Evolutionary conservation across 2,797 vertebrate species (phyloP).

Genomic region (Nasua narica): DNA sequence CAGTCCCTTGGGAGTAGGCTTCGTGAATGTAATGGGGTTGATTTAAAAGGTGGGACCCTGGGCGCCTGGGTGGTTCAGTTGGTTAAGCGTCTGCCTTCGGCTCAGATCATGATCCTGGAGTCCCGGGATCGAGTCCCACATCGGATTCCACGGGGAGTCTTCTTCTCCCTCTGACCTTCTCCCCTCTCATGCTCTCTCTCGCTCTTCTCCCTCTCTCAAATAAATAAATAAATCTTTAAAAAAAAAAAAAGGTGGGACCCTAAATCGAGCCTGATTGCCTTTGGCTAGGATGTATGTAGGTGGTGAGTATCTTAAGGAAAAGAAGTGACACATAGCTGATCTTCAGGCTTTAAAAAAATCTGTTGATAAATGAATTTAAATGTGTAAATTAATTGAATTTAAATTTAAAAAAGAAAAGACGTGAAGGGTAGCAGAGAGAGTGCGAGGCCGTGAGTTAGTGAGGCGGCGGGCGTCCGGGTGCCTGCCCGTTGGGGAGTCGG

Average conservation of each 20-base stretch:
- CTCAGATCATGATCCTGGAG: too few species aligned
- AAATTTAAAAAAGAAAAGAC: not conserved
- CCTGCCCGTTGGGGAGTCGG: not conserved
- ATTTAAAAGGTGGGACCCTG: not conserved
- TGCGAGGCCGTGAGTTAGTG: accelerated
- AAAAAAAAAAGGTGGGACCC: not conserved
- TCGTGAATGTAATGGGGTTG: not conserved
- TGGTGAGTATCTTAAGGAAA: not conserved
- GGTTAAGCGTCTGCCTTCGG: too few species aligned
- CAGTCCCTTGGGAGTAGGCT: not conserved
- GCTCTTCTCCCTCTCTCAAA: too few species aligned
- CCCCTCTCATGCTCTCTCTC: too few species aligned
- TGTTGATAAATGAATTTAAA: not conserved
- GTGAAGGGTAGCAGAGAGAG: not conserved
- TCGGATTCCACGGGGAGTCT: too few species aligned
- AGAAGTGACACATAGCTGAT: not conserved
- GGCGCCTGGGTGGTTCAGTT: too few species aligned
- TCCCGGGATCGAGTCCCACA: too few species aligned
- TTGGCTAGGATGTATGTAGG: not conserved
- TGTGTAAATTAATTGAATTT: not conserved
- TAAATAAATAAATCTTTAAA: too few species aligned
- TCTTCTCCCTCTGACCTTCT: too few species aligned
- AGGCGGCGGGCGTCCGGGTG: not conserved
- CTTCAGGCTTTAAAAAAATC: not conserved
- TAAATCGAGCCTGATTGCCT: not conserved